A percentile compares a stretch with the other conserved stretches of the same genome.
Conservation (phyloP, 2,113 vertebrate species). For the Notothenia rossii region DNA sequence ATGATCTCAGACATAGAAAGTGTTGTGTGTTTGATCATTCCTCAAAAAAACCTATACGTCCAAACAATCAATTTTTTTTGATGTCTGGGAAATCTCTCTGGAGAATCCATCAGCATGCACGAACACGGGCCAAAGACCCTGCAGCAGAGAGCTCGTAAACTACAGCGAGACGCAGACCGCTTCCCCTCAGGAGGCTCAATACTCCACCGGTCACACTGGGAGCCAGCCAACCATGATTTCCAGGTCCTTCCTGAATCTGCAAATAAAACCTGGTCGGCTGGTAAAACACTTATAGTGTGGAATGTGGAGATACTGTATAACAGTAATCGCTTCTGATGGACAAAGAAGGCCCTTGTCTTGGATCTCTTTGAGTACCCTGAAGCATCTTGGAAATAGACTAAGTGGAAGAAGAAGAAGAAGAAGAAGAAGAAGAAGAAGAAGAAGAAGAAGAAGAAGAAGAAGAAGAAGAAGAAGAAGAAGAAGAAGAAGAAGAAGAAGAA, state of each 20-base stretch:
- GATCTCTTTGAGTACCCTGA: constrained; percentile 41
- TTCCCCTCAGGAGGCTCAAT: constrained; percentile 42
- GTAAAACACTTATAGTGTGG: constrained; percentile 50
- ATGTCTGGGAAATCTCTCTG: constrained; percentile 37
- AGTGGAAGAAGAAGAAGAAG: constrained; percentile 31
- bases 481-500: constrained; percentile 38
- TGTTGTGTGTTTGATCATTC: constrained; percentile 16
- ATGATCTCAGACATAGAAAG: constrained; percentile 17
- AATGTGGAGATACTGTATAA: constrained; percentile 32
- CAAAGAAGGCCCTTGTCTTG: constrained; percentile 54
- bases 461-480: constrained; percentile 33
- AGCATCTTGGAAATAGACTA: constrained; percentile 55
- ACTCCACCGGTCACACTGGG: constrained; percentile 43
- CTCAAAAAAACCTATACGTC: constrained; percentile 27
- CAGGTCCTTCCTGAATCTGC: constrained; percentile 42
- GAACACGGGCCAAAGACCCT: constrained; percentile 37
- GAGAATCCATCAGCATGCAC: constrained; percentile 48
- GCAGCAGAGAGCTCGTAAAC: constrained; percentile 49
- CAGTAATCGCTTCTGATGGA: constrained; percentile 27
- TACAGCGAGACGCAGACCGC: constrained; percentile 45
- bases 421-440: constrained; percentile 42
- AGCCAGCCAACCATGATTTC: constrained; percentile 44
- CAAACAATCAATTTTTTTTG: constrained; percentile 19
- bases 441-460: constrained; percentile 41
- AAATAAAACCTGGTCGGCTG: constrained; percentile 47